phyloP scores from a whole-genome alignment of 2,113 vertebrate genomes.

The Meriones unguiculatus region DNA sequence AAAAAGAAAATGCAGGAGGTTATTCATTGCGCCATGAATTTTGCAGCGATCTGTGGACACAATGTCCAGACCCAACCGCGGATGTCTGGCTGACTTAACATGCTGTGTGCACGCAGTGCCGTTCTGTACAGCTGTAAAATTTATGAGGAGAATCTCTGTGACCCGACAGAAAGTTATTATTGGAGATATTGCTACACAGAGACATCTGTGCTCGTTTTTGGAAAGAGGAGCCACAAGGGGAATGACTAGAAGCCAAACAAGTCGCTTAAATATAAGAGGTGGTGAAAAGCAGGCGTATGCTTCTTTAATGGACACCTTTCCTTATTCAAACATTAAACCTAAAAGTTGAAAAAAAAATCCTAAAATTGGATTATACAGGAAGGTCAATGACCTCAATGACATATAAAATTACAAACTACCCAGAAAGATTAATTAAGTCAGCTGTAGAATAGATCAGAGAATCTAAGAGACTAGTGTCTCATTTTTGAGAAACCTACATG shows the following conservation, averaged over 20 bases:
- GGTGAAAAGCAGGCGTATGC: no score
- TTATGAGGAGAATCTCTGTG: background rate
- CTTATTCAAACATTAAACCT: background rate
- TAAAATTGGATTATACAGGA: background rate
- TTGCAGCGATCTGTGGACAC: background rate
- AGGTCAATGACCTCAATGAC: background rate
- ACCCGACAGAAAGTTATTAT: background rate
- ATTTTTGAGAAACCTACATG: background rate
- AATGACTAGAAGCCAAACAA: background rate
- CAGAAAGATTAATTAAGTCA: background rate
- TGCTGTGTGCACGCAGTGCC: no score
- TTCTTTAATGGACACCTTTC: background rate
- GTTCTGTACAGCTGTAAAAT: background rate
- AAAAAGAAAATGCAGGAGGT: background rate
- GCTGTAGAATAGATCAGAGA: slow-evolving; percentile 26
- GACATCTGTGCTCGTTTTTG: background rate
- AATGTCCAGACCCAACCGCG: background rate
- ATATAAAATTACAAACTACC: background rate
- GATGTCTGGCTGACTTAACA: background rate
- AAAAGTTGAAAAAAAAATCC: background rate
- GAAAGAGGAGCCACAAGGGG: background rate
- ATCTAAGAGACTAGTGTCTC: background rate
- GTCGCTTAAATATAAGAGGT: background rate
- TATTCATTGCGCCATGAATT: background rate
- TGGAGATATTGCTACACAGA: background rate